These are phyloP conservation scores for Mystacornis crossleyi DNA, from an alignment of 2,113 vertebrate genomes.

Conservation along the genomic window DNA sequence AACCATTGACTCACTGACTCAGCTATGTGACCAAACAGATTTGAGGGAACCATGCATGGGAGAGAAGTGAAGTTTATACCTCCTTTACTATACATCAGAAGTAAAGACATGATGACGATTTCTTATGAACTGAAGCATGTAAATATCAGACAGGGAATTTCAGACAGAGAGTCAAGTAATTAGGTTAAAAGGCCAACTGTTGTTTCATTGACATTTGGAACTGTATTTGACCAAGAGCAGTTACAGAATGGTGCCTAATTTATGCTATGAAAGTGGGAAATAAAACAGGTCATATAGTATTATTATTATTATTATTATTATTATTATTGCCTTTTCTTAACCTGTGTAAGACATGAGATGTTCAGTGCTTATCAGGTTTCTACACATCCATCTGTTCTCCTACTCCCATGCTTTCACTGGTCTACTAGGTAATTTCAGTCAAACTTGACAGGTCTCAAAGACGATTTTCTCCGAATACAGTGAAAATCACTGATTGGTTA, in stretches of 20 bases:
- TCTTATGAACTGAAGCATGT: not conserved
- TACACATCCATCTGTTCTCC: not conserved
- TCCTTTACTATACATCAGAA: not conserved
- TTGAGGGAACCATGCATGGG: not conserved
- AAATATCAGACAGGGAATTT: not conserved
- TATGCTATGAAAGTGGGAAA: not conserved
- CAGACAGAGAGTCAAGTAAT: not conserved
- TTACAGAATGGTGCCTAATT: not conserved
- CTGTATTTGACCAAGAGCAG: not conserved
- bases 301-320: too few relatives aligned
- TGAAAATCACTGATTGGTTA: not conserved
- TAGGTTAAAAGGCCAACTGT: not conserved
- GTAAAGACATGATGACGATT: not conserved
- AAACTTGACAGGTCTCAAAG: not conserved
- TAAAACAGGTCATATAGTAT: not conserved
- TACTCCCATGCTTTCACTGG: fast-evolving
- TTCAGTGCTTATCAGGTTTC: not conserved
- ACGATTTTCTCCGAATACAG: not conserved
- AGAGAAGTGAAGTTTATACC: not conserved
- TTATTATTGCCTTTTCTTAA: not conserved
- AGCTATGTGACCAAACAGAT: not conserved
- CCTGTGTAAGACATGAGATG: not conserved
- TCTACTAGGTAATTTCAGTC: not conserved
- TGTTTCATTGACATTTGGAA: not conserved
- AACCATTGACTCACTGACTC: not conserved